Percentiles rank a stretch among this genome's conserved stretches.
Conservation (phyloP, 2,888 invertebrate genomes). For the Empis stercorea region DNA sequence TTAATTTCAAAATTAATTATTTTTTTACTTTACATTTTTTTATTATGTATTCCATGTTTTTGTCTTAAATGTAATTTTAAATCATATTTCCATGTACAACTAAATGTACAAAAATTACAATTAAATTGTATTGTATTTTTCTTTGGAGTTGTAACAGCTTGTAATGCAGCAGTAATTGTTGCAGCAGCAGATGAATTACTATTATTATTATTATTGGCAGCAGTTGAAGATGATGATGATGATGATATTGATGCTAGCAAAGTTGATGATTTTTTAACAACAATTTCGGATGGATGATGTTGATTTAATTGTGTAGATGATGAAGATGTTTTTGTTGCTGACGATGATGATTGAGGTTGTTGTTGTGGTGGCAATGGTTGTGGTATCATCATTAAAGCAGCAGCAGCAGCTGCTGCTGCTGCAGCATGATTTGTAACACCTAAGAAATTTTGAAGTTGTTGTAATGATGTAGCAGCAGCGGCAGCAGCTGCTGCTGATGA, state of each 20-base stretch:
- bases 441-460: constrained; percentile 30
- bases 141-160: constrained; percentile 19
- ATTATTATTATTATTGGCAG: neutral
- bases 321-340: constrained; percentile 6
- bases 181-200: neutral
- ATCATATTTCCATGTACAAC: constrained; percentile 37
- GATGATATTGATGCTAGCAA: constrained; percentile 2
- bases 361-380: constrained; percentile 3
- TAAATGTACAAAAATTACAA: constrained; percentile 33
- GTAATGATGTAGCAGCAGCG: constrained; percentile 25
- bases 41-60: constrained; percentile 36
- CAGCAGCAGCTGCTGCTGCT: constrained; percentile 2
- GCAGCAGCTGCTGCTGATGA: constrained; percentile 19
- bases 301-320: too few species aligned
- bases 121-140: constrained; percentile 27
- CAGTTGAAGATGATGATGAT: neutral
- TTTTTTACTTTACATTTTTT: constrained; percentile 26
- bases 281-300: neutral
- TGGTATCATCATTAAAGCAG: constrained; percentile 1
- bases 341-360: constrained; percentile 5
- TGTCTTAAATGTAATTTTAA: constrained; percentile 35
- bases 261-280: neutral
- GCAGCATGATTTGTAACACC: constrained; percentile 20
- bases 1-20: too few species aligned
- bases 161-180: neutral